Base-by-base conservation (phyloP, 2,888 invertebrate genomes). In the Cetonia aurata region DNA sequence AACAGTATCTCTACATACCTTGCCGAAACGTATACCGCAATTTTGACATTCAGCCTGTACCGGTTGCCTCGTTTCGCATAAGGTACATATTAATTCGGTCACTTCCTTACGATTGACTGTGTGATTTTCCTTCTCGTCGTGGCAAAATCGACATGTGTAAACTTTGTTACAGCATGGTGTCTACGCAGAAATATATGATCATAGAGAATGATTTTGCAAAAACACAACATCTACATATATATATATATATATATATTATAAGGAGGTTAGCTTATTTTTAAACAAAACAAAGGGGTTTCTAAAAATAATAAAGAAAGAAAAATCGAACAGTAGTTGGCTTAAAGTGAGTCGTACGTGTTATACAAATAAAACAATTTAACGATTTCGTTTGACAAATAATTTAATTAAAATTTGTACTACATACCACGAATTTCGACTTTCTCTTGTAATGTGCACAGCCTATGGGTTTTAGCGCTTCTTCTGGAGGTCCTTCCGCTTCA, bases 151-250 rank as follows among this genome's bases (percentile, higher is more conserved):
- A 81, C 96, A 96, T 73, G 92, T 91, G 83, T 96, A 96, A 8
- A 94, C 90, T 84, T 95, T 95, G 79, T 92, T 91, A 85, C 96
- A 96, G 82, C 96, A 96, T 66, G 95, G 95, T 17, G 95, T 93
- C 96, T 96, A 86, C 17, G 25, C 25, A 88, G 86, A 74, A 78
- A 66, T 55, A 25, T n/a, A n/a, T n/a, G n/a, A n/a, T 37, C 53
- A 17, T 46, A 60, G 9, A 62, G 33, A 25, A 71, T 67, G 59
- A 67, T 66, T 17, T 37, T 65, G 56, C 42, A 67, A 56, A 59
- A 60, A 44, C 12, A 15, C 33, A 53, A 25, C 4, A 25, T 4
- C 25, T 25, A n/a, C n/a, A n/a, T n/a, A n/a, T n/a, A n/a, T n/a
- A n/a, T n/a, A n/a, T n/a, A n/a, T n/a, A n/a, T n/a, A n/a, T n/a